Evolutionary conservation across 2,888 invertebrate species (phyloP).

Genomic region (Meghimatium bilineatum): DNA sequence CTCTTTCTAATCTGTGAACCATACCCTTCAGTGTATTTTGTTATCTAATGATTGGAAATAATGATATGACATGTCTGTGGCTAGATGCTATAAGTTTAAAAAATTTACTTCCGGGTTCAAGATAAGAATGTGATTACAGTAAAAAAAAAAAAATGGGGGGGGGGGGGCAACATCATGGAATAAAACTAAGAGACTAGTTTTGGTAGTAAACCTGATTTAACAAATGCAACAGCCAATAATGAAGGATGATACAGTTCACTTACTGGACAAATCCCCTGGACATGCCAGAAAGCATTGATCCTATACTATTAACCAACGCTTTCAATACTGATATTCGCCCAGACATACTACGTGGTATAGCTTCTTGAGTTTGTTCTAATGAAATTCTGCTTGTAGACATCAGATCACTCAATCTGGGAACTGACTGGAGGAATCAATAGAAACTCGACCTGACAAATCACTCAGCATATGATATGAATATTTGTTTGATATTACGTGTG

Average conservation of each 20-base stretch:
- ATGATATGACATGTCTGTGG: too few relatives aligned
- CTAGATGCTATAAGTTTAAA: too few relatives aligned
- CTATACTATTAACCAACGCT: constrained; percentile 25
- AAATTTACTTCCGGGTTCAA: too few relatives aligned
- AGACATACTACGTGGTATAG: constrained; percentile 14
- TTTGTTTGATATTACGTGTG: constrained; percentile 22
- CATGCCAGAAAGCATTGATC: constrained; percentile 41
- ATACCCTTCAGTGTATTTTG: too few relatives aligned
- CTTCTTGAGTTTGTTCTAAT: constrained; percentile 8
- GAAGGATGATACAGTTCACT: constrained; percentile 13
- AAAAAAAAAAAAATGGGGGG: too few relatives aligned
- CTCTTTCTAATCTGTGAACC: too few relatives aligned
- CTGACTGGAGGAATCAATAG: background rate
- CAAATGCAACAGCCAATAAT: background rate
- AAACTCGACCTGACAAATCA: constrained; percentile 30
- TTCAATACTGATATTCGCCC: constrained; percentile 16
- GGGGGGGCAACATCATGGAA: too few relatives aligned
- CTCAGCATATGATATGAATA: constrained; percentile 20
- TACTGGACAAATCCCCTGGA: constrained; percentile 44
- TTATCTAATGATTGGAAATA: too few relatives aligned
- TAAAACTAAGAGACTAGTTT: too few relatives aligned
- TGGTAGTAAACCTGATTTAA: background rate
- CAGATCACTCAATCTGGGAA: constrained; percentile 25
- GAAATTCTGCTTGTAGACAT: constrained; percentile 11
- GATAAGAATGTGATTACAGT: too few relatives aligned